Percentiles rank a stretch among this genome's conserved stretches.
phyloP scores from a whole-genome alignment of 2,888 invertebrate species.

The Callyntrura sp. region DNA sequence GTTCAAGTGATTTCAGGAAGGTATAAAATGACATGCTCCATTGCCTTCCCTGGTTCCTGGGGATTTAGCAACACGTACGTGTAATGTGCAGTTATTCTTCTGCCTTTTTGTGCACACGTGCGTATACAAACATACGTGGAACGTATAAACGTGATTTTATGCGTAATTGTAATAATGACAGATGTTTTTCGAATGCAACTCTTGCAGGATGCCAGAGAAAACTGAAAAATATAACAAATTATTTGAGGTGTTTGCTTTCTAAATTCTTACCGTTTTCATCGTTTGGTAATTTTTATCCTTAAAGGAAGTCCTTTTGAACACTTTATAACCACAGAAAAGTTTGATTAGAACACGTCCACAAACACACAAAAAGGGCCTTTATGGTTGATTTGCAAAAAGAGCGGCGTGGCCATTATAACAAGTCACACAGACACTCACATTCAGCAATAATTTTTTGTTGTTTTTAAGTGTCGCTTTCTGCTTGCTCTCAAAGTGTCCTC shows the following conservation, averaged over 20 bases:
- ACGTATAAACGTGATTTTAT: neutral
- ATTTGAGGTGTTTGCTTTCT: neutral
- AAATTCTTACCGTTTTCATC: neutral
- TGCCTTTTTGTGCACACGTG: neutral
- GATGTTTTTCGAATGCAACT: neutral
- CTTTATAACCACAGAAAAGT: neutral
- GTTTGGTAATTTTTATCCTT: neutral
- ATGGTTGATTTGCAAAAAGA: neutral
- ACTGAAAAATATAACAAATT: neutral
- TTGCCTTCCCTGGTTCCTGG: too few species aligned
- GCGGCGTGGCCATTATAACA: too few species aligned
- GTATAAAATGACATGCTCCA: neutral
- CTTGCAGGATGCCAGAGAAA: neutral
- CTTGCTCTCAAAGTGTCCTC: neutral
- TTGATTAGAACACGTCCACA: constrained; percentile 14
- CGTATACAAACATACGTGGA: neutral
- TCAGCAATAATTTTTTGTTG: neutral
- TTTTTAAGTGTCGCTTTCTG: neutral
- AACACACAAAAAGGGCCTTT: neutral
- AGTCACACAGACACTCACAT: too few species aligned
- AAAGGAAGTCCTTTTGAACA: neutral
- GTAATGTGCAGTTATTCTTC: neutral
- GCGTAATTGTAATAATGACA: neutral
- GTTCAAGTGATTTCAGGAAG: neutral
- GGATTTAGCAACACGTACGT: neutral